A percentile compares a stretch with the other conserved stretches of the same genome.
These are phyloP conservation scores for Zingel zingel DNA, from an alignment of 2,113 vertebrate species.

Conservation along the genomic window DNA sequence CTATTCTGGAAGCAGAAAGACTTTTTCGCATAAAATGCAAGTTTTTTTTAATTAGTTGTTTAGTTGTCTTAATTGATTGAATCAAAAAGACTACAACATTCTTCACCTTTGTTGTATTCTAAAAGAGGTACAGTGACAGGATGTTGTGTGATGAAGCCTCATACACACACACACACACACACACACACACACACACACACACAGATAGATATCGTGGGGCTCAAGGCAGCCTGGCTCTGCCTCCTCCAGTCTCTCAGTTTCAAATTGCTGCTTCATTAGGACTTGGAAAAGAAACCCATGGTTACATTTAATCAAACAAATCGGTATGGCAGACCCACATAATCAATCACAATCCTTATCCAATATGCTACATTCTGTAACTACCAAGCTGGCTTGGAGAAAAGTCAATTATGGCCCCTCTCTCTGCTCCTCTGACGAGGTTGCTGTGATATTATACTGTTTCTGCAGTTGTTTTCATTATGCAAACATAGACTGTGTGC, in stretches of 20 bases:
- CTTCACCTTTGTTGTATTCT: neutral
- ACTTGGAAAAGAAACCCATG: conserved; percentile 81
- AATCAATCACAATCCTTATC: conserved; percentile 87
- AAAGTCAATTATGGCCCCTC: conserved; percentile 75
- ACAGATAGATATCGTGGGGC: conserved; percentile 36
- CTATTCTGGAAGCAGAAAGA: conserved; percentile 13
- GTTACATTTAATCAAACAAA: conserved; percentile 86
- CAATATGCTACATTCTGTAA: conserved; percentile 84
- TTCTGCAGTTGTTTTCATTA: conserved; percentile 75
- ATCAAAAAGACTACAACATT: neutral
- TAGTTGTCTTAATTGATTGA: conserved; percentile 20
- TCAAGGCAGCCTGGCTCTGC: conserved; percentile 67
- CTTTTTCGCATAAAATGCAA: conserved; percentile 34
- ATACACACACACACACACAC: conserved; percentile 11
- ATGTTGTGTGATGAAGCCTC: conserved; percentile 16
- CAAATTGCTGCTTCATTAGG: conserved; percentile 85
- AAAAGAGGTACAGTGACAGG: neutral
- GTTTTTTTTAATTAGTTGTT: conserved; percentile 20
- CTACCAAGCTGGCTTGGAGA: conserved; percentile 79
- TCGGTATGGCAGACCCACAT: conserved; percentile 82
- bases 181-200: conserved; percentile 5
- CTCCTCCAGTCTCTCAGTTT: conserved; percentile 72
- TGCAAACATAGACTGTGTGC: conserved; percentile 63
- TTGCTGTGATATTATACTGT: conserved; percentile 65
- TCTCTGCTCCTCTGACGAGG: conserved; percentile 57